These are phyloP conservation scores for Sinopyrophorus schimmeli DNA, from an alignment of 2,888 invertebrate species.

Conservation along the genomic window DNA sequence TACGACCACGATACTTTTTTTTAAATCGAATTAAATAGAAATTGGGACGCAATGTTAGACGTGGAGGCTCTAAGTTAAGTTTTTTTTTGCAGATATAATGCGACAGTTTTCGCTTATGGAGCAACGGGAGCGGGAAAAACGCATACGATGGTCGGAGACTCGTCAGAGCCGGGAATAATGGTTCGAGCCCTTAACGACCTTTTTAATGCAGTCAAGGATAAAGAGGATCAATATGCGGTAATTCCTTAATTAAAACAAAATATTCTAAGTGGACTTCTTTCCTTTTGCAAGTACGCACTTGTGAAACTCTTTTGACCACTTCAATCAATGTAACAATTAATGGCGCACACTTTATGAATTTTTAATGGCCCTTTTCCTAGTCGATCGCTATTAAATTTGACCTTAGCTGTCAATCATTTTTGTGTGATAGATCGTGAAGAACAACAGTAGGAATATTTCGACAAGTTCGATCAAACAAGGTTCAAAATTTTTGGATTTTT, in stretches of 20 bases:
- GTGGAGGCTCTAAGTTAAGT: too few relatives aligned
- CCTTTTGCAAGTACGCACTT: too few relatives aligned
- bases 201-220: constrained; percentile 70
- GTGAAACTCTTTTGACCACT: constrained; percentile 7
- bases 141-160: constrained; percentile 81
- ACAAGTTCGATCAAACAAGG: too few relatives aligned
- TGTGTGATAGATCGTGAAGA: background rate
- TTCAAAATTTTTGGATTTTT: too few relatives aligned
- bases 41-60: too few relatives aligned
- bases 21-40: background rate
- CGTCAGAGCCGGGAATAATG: constrained; percentile 80
- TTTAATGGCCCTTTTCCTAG: background rate
- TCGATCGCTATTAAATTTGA: constrained; percentile 3
- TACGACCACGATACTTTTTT: too few relatives aligned
- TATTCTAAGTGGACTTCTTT: too few relatives aligned
- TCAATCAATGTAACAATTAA: constrained; percentile 3
- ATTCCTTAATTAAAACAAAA: constrained; percentile 43
- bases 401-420: constrained; percentile 14
- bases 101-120: constrained; percentile 95
- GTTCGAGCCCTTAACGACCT: constrained; percentile 82
- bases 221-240: constrained; percentile 66
- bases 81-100: constrained; percentile 75
- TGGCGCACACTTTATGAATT: constrained; percentile 1
- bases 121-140: constrained; percentile 93
- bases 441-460: constrained; percentile 1